These are phyloP conservation scores for Danio rerio DNA, from an alignment of 2,113 vertebrate species.

Conservation along the genomic window DNA sequence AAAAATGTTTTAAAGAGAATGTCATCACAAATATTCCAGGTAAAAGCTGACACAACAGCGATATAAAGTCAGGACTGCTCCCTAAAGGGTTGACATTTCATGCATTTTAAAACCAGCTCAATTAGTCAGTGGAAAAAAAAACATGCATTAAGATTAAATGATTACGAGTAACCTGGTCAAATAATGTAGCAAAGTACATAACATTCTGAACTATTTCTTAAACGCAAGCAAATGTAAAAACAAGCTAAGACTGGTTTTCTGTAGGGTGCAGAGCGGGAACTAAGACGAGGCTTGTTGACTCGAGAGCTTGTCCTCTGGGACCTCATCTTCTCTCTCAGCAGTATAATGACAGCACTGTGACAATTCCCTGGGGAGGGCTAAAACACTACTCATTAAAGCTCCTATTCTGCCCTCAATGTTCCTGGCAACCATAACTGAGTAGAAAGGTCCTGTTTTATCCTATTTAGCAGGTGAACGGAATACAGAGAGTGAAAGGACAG, in stretches of 20 bases:
- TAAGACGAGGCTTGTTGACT: slow-evolving; percentile 70
- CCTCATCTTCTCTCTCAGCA: slow-evolving; percentile 52
- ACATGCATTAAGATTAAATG: neutral
- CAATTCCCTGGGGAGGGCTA: slow-evolving; percentile 50
- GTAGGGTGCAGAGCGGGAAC: slow-evolving; percentile 20
- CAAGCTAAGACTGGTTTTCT: slow-evolving; percentile 7
- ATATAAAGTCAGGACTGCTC: neutral
- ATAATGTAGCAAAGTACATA: neutral
- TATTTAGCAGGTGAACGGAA: neutral
- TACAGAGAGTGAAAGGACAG: neutral
- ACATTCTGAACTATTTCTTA: slow-evolving; percentile 8
- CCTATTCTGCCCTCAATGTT: slow-evolving; percentile 40
- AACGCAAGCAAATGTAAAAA: slow-evolving; percentile 13
- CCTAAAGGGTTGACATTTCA: slow-evolving; percentile 2
- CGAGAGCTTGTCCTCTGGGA: slow-evolving; percentile 58
- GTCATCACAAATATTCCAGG: slow-evolving; percentile 16
- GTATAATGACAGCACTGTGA: slow-evolving; percentile 61
- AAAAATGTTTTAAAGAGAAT: neutral
- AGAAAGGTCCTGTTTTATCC: neutral
- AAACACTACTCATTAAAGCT: slow-evolving; percentile 68
- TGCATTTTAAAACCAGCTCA: neutral
- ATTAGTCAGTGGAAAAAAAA: slow-evolving; percentile 3
- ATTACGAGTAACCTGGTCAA: neutral
- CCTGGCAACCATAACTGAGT: slow-evolving; percentile 64
- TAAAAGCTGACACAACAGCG: neutral